A percentile compares a stretch with the other conserved stretches of the same genome.
Evolutionary conservation across 2,113 vertebrate genomes (phyloP).

Genomic region (Malurus melanocephalus): DNA sequence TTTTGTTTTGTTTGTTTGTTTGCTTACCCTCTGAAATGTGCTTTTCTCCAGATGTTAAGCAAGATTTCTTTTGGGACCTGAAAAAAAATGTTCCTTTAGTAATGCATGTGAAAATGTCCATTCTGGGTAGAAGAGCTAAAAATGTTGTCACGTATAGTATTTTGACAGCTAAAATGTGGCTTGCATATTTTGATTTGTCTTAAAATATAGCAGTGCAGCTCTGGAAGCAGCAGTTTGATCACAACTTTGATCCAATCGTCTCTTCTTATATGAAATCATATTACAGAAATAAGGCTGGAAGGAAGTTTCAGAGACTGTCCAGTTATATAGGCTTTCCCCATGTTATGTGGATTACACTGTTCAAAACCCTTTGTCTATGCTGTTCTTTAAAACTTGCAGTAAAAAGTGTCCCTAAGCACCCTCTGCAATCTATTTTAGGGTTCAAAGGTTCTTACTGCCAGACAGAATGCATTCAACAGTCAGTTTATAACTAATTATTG

Average conservation of each 20-base stretch:
- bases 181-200: neutral
- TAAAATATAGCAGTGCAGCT: neutral
- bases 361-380: neutral
- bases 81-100: neutral
- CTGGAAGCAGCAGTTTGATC: neutral
- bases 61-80: neutral
- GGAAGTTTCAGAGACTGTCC: neutral
- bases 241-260: neutral
- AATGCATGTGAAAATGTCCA: neutral
- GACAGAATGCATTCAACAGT: constrained; percentile 6
- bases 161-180: neutral
- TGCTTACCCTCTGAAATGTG: neutral
- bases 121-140: neutral
- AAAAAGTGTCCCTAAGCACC: neutral
- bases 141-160: neutral
- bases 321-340: neutral
- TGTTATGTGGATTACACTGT: neutral
- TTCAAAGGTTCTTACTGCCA: neutral
- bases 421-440: neutral
- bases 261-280: neutral
- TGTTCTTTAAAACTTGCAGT: neutral
- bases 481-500: constrained; percentile 22
- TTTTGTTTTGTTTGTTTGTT: neutral
- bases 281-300: neutral
- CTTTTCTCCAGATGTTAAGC: neutral